Conservation (phyloP, 2,797 vertebrate species). For the Mus spretus region DNA sequence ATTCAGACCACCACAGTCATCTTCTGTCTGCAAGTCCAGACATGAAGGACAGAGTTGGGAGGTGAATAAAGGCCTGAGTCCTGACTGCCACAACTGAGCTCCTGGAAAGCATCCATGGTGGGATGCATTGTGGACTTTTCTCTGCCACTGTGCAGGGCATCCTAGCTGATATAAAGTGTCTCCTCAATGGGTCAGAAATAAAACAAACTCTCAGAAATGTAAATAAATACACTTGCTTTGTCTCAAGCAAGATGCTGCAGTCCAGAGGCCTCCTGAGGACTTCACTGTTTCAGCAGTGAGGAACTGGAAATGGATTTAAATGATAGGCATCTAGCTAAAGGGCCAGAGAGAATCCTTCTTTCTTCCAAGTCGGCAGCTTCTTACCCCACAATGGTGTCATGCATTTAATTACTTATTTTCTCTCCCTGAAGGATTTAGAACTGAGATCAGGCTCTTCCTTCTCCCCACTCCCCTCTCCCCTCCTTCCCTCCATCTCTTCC, state of each 20-base stretch:
- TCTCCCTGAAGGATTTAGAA: constrained; percentile 26
- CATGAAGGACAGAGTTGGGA: neutral
- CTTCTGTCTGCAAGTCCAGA: neutral
- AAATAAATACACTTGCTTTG: neutral
- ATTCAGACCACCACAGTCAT: neutral
- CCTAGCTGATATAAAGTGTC: neutral
- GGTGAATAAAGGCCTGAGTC: neutral
- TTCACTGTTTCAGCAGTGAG: neutral
- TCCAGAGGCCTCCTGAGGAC: constrained; percentile 40
- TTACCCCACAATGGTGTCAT: neutral
- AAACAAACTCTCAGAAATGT: constrained; percentile 18
- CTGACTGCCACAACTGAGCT: neutral
- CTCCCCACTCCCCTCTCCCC: neutral
- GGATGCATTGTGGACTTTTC: neutral
- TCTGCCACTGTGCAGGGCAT: neutral
- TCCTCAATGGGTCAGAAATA: neutral
- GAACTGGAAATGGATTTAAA: constrained; percentile 3
- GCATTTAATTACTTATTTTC: constrained; percentile 20
- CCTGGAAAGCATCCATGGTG: neutral
- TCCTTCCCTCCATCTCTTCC: neutral
- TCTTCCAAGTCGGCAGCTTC: neutral
- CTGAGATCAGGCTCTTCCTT: neutral
- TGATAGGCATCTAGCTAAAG: neutral
- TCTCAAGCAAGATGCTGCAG: constrained; percentile 27
- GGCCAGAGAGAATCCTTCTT: neutral